phyloP scores from a whole-genome alignment of 2,113 vertebrate species.

The Parotia lawesii region DNA sequence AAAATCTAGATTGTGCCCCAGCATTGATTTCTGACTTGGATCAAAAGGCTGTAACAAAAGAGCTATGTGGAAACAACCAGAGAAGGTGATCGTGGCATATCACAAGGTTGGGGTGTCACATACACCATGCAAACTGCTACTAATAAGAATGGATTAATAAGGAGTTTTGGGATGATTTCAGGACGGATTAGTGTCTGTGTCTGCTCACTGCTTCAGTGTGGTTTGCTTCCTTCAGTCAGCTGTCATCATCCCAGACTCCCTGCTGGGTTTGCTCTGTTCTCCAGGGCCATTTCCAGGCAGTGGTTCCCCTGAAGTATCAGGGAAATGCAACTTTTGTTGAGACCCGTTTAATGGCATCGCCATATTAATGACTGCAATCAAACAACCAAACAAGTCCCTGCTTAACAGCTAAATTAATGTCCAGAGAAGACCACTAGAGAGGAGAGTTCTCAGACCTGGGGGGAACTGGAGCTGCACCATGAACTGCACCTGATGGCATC shows the following conservation, averaged over 20 bases:
- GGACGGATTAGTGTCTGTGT: not conserved
- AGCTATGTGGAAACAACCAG: not conserved
- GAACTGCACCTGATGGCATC: fast-evolving
- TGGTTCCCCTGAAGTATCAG: not conserved
- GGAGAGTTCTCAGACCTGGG: not conserved
- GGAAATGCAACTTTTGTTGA: not conserved
- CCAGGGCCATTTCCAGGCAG: not conserved
- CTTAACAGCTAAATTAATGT: not conserved
- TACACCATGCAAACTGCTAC: fast-evolving
- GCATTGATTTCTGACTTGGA: not conserved
- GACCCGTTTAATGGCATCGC: fast-evolving
- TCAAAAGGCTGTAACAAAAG: not conserved
- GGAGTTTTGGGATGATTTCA: not conserved
- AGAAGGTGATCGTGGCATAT: fast-evolving
- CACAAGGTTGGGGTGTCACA: fast-evolving
- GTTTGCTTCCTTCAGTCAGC: not conserved
- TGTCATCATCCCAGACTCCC: fast-evolving
- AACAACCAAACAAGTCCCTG: not conserved
- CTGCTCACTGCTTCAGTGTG: not conserved
- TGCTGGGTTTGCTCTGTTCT: not conserved
- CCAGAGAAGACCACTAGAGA: not conserved
- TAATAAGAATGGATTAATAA: fast-evolving
- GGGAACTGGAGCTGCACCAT: not conserved
- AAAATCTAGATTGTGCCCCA: not conserved
- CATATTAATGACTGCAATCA: not conserved